Evolutionary conservation across 2,797 vertebrate species (phyloP).

Genomic region (Hypotaenidia okinawae): DNA sequence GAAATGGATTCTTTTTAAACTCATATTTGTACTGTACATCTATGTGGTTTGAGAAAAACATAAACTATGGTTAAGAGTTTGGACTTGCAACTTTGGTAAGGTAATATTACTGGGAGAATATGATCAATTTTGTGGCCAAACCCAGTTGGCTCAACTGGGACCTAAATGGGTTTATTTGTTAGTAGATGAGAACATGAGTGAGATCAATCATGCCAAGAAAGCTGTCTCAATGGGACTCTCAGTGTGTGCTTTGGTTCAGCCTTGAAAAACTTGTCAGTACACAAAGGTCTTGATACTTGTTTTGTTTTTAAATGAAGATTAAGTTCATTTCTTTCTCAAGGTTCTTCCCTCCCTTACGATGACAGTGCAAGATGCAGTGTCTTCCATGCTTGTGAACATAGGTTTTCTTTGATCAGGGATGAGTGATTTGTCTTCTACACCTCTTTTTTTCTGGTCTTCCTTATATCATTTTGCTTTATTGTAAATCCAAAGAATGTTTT

Average conservation of each 20-base stretch:
- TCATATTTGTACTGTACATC: not conserved
- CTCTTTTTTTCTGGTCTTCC: not conserved
- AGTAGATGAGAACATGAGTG: not conserved
- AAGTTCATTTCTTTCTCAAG: not conserved
- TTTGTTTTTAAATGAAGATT: constrained; percentile 7
- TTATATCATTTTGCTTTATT: not conserved
- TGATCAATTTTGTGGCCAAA: not conserved
- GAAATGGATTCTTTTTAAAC: not conserved
- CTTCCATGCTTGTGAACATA: not conserved
- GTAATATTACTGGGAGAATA: not conserved
- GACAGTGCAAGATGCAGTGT: not conserved
- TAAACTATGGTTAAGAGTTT: not conserved
- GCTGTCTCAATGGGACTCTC: not conserved
- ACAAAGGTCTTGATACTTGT: not conserved
- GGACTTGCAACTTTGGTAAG: not conserved
- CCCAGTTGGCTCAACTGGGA: not conserved
- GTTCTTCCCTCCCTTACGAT: not conserved
- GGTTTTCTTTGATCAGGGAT: not conserved
- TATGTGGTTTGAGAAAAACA: not conserved
- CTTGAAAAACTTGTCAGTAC: not conserved
- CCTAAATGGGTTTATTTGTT: not conserved
- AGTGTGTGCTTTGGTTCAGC: not conserved
- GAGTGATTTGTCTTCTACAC: not conserved
- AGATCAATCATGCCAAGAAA: not conserved
- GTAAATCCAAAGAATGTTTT: not conserved